phyloP scores from a whole-genome alignment of 2,888 invertebrate genomes.

The Luperina testacea region DNA sequence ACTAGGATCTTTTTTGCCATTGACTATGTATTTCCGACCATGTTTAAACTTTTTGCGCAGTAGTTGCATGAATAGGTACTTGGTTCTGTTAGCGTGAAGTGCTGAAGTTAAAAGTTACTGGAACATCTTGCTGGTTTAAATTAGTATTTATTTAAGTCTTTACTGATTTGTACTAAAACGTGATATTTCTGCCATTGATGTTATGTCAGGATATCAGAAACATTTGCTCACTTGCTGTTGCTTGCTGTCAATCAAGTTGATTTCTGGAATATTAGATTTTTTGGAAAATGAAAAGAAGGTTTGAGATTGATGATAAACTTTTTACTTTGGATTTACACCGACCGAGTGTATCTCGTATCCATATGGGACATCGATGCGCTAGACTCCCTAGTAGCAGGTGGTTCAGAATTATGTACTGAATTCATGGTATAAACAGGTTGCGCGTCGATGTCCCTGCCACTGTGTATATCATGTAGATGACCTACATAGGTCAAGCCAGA shows the following conservation, averaged over 20 bases:
- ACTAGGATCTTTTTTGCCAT: not conserved
- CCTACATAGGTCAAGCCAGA: not conserved
- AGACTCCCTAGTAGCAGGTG: too few relatives aligned
- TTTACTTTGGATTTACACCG: not conserved
- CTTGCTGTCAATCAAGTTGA: conserved; percentile 29
- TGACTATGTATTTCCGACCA: conserved; percentile 28
- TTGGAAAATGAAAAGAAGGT: conserved; percentile 6
- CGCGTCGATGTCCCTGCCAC: too few relatives aligned
- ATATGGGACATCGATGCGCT: not conserved
- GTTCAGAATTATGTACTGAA: too few relatives aligned
- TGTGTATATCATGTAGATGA: not conserved
- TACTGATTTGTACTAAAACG: conserved; percentile 17
- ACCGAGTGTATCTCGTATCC: not conserved
- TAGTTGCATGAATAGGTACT: conserved; percentile 34
- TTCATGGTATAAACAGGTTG: too few relatives aligned
- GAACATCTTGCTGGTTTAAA: conserved; percentile 31
- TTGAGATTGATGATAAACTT: conserved; percentile 1
- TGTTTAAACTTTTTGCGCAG: conserved; percentile 23
- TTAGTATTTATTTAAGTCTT: conserved; percentile 13
- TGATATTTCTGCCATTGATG: conserved; percentile 10
- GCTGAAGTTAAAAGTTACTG: conserved; percentile 2
- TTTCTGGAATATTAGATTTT: not conserved
- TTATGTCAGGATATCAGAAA: not conserved
- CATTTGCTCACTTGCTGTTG: not conserved
- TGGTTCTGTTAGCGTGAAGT: not conserved